Conservation (phyloP, 2,113 vertebrate species). For the Sebastes fasciatus region DNA sequence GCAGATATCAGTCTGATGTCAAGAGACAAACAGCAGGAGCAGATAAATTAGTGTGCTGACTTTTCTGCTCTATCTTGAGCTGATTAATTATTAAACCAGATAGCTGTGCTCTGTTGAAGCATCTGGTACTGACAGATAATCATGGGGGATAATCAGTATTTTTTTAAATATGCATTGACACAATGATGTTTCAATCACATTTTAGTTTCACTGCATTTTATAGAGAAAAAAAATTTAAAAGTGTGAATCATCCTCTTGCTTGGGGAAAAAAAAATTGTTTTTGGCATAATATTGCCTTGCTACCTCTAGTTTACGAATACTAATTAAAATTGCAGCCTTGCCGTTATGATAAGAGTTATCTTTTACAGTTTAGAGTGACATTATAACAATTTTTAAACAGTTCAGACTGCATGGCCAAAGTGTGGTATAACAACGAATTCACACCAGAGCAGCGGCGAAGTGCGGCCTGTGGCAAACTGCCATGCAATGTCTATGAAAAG, state of each 20-base stretch:
- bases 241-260: too few relatives aligned
- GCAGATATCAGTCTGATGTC: conserved; percentile 12
- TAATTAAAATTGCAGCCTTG: neutral
- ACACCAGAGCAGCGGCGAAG: too few relatives aligned
- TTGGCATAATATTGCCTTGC: neutral
- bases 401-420: neutral
- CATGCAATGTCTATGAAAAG: too few relatives aligned
- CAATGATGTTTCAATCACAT: neutral
- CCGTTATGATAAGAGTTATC: neutral
- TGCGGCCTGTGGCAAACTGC: too few relatives aligned
- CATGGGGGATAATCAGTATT: neutral
- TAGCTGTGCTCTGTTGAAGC: neutral
- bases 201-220: neutral
- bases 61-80: neutral
- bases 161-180: neutral
- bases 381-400: neutral
- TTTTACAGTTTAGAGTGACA: neutral
- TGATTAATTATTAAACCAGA: conserved; percentile 25
- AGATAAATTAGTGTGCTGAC: conserved; percentile 22
- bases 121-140: neutral
- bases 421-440: too few relatives aligned
- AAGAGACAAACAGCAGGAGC: conserved; percentile 3
- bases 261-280: too few relatives aligned
- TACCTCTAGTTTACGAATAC: neutral
- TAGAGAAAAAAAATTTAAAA: neutral